Evolutionary conservation across 2,113 vertebrate genomes (phyloP).

Genomic region (Pteronura brasiliensis): DNA sequence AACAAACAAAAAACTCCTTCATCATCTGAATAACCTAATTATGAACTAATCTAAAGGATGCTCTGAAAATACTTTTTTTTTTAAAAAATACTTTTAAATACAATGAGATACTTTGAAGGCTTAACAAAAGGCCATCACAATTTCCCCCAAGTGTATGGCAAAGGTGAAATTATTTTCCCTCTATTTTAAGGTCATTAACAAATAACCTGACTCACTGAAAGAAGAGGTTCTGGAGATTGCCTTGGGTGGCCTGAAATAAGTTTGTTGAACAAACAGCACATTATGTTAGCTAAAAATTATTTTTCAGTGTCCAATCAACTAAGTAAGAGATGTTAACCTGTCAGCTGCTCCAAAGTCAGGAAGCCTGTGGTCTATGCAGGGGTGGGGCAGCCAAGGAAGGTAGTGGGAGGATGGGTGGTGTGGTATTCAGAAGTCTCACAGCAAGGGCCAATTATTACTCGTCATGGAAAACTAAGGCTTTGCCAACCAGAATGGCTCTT

Average conservation of each 20-base stretch:
- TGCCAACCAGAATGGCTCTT: neutral
- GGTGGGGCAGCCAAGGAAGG: neutral
- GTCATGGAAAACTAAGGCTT: neutral
- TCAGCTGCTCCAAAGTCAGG: neutral
- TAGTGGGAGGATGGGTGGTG: neutral
- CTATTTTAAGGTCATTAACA: neutral
- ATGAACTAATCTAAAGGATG: neutral
- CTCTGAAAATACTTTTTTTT: neutral
- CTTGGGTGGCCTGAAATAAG: neutral
- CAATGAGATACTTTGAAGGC: neutral
- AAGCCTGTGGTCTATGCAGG: neutral
- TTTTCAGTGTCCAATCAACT: neutral
- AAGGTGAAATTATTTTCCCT: neutral
- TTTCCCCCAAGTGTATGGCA: neutral
- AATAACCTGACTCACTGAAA: neutral
- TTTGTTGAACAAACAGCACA: neutral
- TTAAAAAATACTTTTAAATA: slow-evolving; percentile 1
- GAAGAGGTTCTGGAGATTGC: neutral
- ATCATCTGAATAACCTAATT: neutral
- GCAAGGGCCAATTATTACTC: neutral
- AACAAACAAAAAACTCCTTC: neutral
- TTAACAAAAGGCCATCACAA: neutral
- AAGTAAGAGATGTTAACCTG: neutral
- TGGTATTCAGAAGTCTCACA: neutral
- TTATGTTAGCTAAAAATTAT: neutral